These are phyloP conservation scores for Spatulosminthurus flaviceps DNA, from an alignment of 2,888 invertebrate genomes.

Conservation along the genomic window DNA sequence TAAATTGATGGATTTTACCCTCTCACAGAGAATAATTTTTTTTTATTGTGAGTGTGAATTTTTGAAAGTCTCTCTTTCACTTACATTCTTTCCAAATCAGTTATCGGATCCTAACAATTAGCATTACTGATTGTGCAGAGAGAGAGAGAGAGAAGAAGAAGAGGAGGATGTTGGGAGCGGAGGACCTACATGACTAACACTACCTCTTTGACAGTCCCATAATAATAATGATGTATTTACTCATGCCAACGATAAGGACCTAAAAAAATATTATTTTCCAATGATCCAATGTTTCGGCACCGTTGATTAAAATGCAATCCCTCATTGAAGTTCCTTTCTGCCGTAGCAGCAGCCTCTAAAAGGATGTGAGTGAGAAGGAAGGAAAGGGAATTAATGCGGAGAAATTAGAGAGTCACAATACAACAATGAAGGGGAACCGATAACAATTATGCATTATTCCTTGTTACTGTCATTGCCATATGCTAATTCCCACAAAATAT, in stretches of 20 bases:
- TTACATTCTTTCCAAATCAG: not conserved
- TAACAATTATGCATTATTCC: not conserved
- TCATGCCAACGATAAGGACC: too few relatives aligned
- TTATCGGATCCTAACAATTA: not conserved
- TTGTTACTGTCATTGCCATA: constrained; percentile 12
- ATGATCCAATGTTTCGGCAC: too few relatives aligned
- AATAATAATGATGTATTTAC: too few relatives aligned
- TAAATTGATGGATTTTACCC: constrained; percentile 35
- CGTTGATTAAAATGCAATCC: too few relatives aligned
- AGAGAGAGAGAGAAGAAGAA: not conserved
- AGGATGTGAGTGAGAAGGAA: not conserved
- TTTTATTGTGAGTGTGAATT: not conserved
- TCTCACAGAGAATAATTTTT: not conserved
- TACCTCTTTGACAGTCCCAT: too few relatives aligned
- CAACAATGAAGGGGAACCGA: not conserved
- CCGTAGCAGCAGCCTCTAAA: too few relatives aligned
- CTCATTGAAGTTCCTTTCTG: too few relatives aligned
- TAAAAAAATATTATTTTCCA: too few relatives aligned
- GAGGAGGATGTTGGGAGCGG: not conserved
- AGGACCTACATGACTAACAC: too few relatives aligned
- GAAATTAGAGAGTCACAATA: constrained; percentile 30
- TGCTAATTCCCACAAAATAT: constrained; percentile 40
- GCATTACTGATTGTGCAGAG: not conserved
- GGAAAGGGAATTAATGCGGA: not conserved
- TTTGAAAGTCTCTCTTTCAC: constrained; percentile 25